phyloP scores from a whole-genome alignment of 2,113 vertebrate genomes.

The Onychostruthus taczanowskii region DNA sequence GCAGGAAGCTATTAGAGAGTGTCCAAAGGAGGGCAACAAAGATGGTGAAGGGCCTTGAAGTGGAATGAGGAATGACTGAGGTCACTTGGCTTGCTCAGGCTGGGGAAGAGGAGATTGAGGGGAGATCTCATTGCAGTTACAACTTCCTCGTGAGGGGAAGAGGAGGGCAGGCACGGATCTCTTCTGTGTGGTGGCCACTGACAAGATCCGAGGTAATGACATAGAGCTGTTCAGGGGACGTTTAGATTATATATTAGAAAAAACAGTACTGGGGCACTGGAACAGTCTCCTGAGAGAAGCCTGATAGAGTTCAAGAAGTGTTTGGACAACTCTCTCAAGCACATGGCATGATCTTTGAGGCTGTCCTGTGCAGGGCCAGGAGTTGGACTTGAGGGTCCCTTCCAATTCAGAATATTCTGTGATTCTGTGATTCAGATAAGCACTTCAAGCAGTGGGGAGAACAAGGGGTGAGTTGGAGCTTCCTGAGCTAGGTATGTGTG shows the following conservation, averaged over 20 bases:
- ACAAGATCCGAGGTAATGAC: fast-evolving
- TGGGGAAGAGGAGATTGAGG: background rate
- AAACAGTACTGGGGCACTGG: background rate
- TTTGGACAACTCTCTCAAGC: background rate
- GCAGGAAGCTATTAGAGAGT: background rate
- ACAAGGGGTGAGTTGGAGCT: background rate
- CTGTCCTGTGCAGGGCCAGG: background rate
- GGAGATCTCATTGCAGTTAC: background rate
- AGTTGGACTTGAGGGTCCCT: background rate
- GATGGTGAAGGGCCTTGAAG: background rate
- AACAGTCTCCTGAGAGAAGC: background rate
- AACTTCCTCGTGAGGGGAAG: fast-evolving
- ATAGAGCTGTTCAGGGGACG: background rate
- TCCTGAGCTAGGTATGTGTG: background rate
- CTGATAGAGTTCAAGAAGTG: background rate
- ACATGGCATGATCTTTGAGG: background rate
- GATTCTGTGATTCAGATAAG: background rate
- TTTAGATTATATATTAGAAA: background rate
- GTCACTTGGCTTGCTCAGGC: background rate
- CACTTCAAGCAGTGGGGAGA: background rate
- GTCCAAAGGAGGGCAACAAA: background rate
- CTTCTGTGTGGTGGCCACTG: background rate
- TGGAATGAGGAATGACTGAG: fast-evolving
- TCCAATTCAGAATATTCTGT: background rate
- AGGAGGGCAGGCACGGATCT: background rate